A percentile compares a stretch with the other conserved stretches of the same genome.
Evolutionary conservation across 2,113 vertebrate species (phyloP).

Genomic region (Sceloporus tristichus): DNA sequence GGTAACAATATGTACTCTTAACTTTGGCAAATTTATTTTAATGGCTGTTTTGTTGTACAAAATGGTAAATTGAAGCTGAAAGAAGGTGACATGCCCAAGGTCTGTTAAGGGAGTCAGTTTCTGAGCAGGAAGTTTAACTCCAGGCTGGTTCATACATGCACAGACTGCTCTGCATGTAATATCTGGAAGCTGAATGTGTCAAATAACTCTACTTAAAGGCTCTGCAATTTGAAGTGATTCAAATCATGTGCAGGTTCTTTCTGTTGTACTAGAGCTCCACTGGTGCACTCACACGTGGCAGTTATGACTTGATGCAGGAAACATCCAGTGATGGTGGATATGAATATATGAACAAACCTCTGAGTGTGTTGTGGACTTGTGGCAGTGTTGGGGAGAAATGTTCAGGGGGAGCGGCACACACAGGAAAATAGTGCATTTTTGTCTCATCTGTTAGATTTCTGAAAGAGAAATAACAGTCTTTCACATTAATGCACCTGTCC

Average conservation of each 20-base stretch:
- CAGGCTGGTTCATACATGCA: background rate
- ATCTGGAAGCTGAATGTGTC: background rate
- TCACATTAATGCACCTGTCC: background rate
- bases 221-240: background rate
- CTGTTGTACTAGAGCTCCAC: background rate
- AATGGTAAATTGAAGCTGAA: background rate
- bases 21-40: background rate
- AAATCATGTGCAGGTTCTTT: background rate
- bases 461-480: background rate
- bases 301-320: background rate
- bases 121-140: background rate
- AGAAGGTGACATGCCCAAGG: background rate
- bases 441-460: background rate
- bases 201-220: background rate
- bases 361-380: background rate
- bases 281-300: background rate
- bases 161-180: background rate
- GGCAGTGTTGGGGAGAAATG: background rate
- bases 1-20: background rate
- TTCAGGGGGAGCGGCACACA: no score
- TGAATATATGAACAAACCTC: background rate
- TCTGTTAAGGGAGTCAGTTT: background rate
- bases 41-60: background rate
- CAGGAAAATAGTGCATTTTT: no score
- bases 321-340: background rate